Evolutionary conservation across 2,113 vertebrate species (phyloP).

Genomic region (Strix aluco): DNA sequence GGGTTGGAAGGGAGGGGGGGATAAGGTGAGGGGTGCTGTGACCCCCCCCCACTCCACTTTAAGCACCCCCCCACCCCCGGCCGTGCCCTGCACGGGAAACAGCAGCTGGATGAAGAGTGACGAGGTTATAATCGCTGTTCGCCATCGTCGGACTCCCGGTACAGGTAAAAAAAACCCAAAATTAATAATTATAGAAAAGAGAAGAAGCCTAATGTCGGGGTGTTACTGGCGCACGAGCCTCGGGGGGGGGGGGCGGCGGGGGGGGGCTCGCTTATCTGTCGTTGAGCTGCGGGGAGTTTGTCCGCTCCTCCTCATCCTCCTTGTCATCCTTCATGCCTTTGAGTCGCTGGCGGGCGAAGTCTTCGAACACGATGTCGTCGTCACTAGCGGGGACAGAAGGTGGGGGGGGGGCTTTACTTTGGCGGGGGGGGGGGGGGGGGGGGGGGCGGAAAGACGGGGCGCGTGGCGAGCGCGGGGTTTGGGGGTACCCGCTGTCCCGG

Average conservation of each 20-base stretch:
- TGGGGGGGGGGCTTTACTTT: not conserved
- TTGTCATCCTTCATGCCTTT: slow-evolving; percentile 89
- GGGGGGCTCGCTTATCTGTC: slow-evolving; percentile 76
- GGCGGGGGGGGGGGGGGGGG: not conserved
- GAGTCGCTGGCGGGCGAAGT: slow-evolving; percentile 93
- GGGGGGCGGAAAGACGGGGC: no score
- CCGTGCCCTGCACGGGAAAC: not conserved
- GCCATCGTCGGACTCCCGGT: slow-evolving; percentile 37
- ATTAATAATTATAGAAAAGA: slow-evolving; percentile 45
- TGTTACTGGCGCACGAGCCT: not conserved
- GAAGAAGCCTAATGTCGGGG: slow-evolving; percentile 56
- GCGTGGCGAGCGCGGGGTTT: not conserved
- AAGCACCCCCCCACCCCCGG: not conserved
- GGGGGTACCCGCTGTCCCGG: not conserved
- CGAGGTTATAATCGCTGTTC: slow-evolving; percentile 61
- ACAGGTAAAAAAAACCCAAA: slow-evolving; percentile 57
- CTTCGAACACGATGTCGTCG: slow-evolving; percentile 96
- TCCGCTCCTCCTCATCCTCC: slow-evolving; percentile 90
- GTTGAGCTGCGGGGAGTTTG: no score
- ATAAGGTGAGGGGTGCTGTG: not conserved
- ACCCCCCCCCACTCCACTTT: not conserved
- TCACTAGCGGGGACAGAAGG: slow-evolving; percentile 74
- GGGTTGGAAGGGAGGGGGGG: not conserved
- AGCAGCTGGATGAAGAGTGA: slow-evolving; percentile 34
- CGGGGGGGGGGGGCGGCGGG: not conserved